These are phyloP conservation scores for Ameiurus melas DNA, from an alignment of 2,113 vertebrate genomes.

Conservation along the genomic window DNA sequence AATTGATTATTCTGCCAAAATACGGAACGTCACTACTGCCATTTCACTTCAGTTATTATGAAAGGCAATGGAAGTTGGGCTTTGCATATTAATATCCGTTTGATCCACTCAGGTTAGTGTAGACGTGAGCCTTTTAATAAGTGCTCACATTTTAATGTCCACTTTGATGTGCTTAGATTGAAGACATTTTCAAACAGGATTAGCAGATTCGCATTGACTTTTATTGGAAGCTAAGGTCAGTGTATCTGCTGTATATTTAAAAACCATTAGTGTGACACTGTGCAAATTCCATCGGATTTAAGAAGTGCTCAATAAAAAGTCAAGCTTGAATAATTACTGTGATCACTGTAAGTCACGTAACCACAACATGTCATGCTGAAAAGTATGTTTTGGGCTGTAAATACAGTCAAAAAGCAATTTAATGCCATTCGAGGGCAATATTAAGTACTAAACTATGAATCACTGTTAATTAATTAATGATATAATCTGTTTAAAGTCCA, in stretches of 20 bases:
- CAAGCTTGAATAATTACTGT: neutral
- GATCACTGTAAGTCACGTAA: neutral
- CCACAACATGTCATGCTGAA: neutral
- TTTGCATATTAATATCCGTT: neutral
- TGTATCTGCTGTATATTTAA: neutral
- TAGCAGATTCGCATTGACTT: neutral
- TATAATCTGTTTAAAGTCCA: neutral
- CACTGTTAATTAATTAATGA: neutral
- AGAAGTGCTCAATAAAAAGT: neutral
- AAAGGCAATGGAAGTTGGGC: neutral
- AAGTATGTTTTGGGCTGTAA: neutral
- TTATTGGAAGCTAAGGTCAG: neutral
- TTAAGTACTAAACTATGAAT: neutral
- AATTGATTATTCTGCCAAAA: neutral
- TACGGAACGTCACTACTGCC: neutral
- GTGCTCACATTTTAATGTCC: neutral
- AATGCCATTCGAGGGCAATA: neutral
- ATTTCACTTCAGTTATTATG: neutral
- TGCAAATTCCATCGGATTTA: neutral
- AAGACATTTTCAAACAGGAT: conserved; percentile 4
- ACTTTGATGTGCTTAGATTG: neutral
- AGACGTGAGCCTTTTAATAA: neutral
- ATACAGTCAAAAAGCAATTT: neutral
- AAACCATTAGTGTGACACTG: neutral
- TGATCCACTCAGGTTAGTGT: neutral